Conservation (phyloP, 1,140 invertebrate genomes). For the Sarcophaga peregrina region DNA sequence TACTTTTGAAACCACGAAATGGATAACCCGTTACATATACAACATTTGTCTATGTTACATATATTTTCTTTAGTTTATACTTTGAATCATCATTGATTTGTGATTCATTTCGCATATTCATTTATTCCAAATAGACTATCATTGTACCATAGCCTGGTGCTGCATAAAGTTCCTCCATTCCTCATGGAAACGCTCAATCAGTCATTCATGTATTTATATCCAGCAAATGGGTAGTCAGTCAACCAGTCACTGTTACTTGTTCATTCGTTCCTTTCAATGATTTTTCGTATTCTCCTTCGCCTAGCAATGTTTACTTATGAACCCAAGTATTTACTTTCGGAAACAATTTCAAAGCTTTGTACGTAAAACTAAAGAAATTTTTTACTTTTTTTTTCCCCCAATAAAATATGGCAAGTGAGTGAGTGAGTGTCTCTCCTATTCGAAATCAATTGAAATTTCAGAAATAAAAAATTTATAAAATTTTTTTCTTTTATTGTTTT, state of each 20-base stretch:
- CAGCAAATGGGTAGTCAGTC: background rate
- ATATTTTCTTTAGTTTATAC: background rate
- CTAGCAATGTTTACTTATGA: constrained; percentile 32
- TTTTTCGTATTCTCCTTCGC: background rate
- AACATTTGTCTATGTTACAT: too few species aligned
- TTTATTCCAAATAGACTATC: background rate
- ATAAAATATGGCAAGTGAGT: too few species aligned
- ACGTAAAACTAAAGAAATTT: background rate
- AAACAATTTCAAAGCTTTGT: background rate
- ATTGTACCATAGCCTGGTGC: background rate
- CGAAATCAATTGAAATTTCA: background rate
- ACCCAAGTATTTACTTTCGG: constrained; percentile 26
- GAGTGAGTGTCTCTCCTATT: background rate
- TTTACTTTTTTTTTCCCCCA: too few species aligned
- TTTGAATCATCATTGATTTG: background rate
- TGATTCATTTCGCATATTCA: constrained; percentile 32
- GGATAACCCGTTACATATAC: too few species aligned
- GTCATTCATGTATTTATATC: constrained; percentile 4
- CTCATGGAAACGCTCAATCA: background rate
- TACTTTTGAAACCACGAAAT: too few species aligned
- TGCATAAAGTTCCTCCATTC: background rate
- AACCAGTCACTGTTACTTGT: background rate
- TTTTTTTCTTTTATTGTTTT: too few species aligned
- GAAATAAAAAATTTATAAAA: background rate
- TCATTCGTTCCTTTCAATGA: background rate